These are phyloP conservation scores for Toxotes chatareus DNA, from an alignment of 2,113 vertebrate species.

Conservation along the genomic window DNA sequence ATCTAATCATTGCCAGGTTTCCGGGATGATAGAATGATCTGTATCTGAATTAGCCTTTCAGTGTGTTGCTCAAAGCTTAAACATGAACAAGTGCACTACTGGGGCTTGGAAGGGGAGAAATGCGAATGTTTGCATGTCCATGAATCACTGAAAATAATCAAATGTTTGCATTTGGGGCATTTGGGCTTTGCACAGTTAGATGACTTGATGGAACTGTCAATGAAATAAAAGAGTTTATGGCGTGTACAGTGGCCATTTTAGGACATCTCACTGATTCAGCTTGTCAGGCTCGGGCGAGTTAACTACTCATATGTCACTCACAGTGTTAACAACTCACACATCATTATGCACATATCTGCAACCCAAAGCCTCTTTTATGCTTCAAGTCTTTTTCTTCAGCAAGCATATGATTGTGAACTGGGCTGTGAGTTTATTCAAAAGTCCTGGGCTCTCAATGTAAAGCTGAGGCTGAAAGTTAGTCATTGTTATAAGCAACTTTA, in stretches of 20 bases:
- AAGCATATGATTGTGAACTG: not conserved
- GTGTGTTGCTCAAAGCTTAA: not conserved
- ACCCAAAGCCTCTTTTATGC: not conserved
- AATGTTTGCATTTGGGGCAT: not conserved
- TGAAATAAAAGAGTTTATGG: constrained; percentile 7
- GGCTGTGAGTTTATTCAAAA: not conserved
- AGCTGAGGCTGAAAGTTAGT: not conserved
- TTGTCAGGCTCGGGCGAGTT: not conserved
- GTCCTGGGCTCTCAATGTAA: not conserved
- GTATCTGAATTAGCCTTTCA: constrained; percentile 7
- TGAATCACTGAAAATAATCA: constrained; percentile 23
- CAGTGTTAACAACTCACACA: constrained; percentile 3
- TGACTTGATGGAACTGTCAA: not conserved
- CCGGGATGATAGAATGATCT: constrained; percentile 5
- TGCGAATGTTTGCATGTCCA: not conserved
- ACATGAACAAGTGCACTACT: not conserved
- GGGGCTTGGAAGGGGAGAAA: constrained; percentile 8
- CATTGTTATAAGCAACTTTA: not conserved
- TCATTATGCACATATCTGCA: not conserved
- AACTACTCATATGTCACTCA: not conserved
- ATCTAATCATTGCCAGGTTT: constrained; percentile 43
- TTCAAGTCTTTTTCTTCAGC: not conserved
- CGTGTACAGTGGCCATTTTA: not conserved
- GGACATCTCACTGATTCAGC: not conserved
- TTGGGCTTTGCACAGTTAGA: not conserved